A percentile compares a stretch with the other conserved stretches of the same genome.
Conservation (phyloP, 2,113 vertebrate genomes). For the Atractosteus spatula region DNA sequence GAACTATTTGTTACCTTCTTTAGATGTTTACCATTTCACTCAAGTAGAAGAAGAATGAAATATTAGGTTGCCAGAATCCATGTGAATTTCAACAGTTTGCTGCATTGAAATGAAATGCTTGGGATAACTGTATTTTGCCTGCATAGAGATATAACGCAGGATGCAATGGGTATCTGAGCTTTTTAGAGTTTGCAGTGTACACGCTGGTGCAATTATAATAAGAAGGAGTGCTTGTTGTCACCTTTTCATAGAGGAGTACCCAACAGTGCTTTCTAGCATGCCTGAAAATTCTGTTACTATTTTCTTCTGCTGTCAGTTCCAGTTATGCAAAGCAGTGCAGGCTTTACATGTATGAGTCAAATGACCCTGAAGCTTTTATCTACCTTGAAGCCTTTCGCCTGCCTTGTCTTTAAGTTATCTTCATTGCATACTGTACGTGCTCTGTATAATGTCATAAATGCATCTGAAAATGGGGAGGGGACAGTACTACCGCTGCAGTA, state of each 20-base stretch:
- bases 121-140: too few relatives aligned
- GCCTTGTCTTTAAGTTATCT: slow-evolving; percentile 25
- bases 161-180: too few relatives aligned
- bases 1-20: too few relatives aligned
- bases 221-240: too few relatives aligned
- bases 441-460: neutral
- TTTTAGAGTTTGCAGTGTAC: too few relatives aligned
- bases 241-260: neutral
- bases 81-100: too few relatives aligned
- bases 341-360: slow-evolving; percentile 31
- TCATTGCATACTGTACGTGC: neutral
- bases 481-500: neutral
- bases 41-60: too few relatives aligned
- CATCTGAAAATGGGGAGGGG: neutral
- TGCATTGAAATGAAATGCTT: too few relatives aligned
- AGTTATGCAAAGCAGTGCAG: slow-evolving; percentile 24
- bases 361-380: slow-evolving; percentile 33
- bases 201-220: too few relatives aligned
- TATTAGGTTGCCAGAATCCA: too few relatives aligned
- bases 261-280: slow-evolving; percentile 23
- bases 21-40: too few relatives aligned
- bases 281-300: slow-evolving; percentile 19
- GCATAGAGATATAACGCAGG: too few relatives aligned
- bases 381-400: slow-evolving; percentile 40
- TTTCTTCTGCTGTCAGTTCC: slow-evolving; percentile 32